phyloP scores from a whole-genome alignment of 1,140 invertebrate genomes.

The Archivesica marissinica region DNA sequence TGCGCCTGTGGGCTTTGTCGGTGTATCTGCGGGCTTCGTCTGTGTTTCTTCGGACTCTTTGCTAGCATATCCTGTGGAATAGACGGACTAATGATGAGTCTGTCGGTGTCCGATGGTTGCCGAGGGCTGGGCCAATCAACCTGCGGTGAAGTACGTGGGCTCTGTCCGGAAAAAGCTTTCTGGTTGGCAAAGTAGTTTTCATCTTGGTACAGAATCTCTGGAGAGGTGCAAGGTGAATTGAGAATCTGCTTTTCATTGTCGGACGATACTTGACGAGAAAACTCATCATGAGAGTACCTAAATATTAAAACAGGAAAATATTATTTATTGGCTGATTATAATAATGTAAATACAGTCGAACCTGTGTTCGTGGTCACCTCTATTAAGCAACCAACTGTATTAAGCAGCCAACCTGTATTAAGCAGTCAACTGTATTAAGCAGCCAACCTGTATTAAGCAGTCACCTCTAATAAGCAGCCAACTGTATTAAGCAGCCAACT shows the following conservation, averaged over 20 bases:
- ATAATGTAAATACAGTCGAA: no score
- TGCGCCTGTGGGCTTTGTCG: slow-evolving; percentile 20
- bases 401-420: no score
- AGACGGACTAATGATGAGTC: slow-evolving; percentile 47
- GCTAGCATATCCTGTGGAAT: not conserved
- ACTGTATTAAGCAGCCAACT: no score
- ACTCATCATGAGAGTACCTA: slow-evolving; percentile 61
- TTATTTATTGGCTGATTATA: no score
- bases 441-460: no score
- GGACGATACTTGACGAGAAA: slow-evolving; percentile 32
- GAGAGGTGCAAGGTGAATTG: slow-evolving; percentile 47
- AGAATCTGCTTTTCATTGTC: slow-evolving; percentile 46
- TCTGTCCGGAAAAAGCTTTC: slow-evolving; percentile 17
- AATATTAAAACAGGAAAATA: not conserved
- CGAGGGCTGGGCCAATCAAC: not conserved
- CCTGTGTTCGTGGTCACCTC: no score
- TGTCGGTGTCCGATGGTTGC: not conserved
- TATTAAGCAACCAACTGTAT: no score
- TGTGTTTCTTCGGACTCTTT: not conserved
- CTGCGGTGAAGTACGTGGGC: not conserved
- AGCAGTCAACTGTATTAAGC: no score
- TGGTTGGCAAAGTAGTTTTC: slow-evolving; percentile 47
- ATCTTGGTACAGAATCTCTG: slow-evolving; percentile 36
- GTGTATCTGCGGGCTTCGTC: not conserved
- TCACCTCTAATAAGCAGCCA: no score